Conservation (phyloP, 2,113 vertebrate species). For the Sylvietta virens region DNA sequence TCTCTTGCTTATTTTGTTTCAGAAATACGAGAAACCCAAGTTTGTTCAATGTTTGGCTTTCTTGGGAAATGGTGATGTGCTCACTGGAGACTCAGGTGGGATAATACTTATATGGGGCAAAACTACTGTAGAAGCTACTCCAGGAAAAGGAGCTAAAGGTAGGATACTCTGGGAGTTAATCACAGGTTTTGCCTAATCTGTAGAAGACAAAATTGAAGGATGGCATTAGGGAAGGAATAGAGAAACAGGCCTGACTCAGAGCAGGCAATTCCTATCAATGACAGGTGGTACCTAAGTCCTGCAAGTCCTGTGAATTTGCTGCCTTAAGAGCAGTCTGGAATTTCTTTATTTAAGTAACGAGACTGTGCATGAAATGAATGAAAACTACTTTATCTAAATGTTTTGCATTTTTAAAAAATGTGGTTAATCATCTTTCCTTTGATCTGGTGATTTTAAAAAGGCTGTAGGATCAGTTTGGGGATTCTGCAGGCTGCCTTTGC, state of each 20-base stretch:
- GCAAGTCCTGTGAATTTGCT: background rate
- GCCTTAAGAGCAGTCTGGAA: background rate
- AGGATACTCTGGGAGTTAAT: background rate
- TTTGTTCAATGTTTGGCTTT: slow-evolving; percentile 95
- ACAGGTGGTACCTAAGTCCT: background rate
- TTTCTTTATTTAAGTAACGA: background rate
- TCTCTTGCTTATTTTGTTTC: slow-evolving; percentile 45
- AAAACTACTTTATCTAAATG: background rate
- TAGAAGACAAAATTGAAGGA: background rate
- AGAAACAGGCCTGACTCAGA: background rate
- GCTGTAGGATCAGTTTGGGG: background rate
- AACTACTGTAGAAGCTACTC: slow-evolving; percentile 82
- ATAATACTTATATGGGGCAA: slow-evolving; percentile 91
- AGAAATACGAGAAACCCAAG: slow-evolving; percentile 99
- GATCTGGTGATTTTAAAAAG: background rate
- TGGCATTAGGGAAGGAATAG: background rate
- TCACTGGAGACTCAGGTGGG: slow-evolving; percentile 95
- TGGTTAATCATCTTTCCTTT: background rate
- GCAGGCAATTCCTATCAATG: accelerated
- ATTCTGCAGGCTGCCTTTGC: background rate
- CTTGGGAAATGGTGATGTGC: slow-evolving; percentile 89
- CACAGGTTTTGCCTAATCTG: background rate
- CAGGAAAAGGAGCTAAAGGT: slow-evolving; percentile 95
- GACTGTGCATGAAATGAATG: background rate
- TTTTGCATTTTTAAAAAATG: background rate